Conservation (phyloP, 2,888 invertebrate species). For the Corbicula japonica region DNA sequence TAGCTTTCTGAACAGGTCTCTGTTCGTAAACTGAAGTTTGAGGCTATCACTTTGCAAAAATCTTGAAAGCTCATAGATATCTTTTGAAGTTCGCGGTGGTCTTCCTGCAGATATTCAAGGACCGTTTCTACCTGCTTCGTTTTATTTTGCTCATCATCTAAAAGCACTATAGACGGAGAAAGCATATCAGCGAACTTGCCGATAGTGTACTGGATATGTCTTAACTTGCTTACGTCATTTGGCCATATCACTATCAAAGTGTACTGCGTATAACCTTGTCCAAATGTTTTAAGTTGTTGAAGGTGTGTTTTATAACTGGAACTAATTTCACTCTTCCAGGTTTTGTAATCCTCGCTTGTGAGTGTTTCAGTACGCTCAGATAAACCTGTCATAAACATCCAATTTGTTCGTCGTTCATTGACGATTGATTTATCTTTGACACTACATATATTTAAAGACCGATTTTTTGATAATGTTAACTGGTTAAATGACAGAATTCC, state of each 20-base stretch:
- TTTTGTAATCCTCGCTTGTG: conserved; percentile 29
- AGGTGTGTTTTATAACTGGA: conserved; percentile 44
- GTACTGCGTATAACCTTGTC: conserved; percentile 57
- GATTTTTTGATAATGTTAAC: conserved; percentile 21
- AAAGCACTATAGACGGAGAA: conserved; percentile 17
- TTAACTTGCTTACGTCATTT: neutral
- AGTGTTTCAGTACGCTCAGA: conserved; percentile 67
- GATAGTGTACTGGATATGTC: conserved; percentile 3
- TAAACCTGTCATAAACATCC: conserved; percentile 62
- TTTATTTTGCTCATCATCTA: conserved; percentile 10
- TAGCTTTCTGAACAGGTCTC: too few species aligned
- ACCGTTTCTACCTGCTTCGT: neutral
- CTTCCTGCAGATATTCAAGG: conserved; percentile 6
- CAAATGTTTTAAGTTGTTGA: conserved; percentile 54
- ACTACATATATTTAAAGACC: conserved; percentile 48
- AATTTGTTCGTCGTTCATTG: conserved; percentile 51
- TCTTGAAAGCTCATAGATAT: conserved; percentile 29
- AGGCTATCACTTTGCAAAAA: conserved; percentile 30
- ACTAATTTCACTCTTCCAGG: conserved; percentile 57
- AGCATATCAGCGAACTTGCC: neutral
- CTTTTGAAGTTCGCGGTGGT: neutral
- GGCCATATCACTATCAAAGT: conserved; percentile 56
- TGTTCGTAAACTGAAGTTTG: too few species aligned
- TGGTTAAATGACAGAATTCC: conserved; percentile 65
- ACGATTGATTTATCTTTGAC: conserved; percentile 44